phyloP scores from a whole-genome alignment of 23 tunicate species.

The Phallusia fumigata region DNA sequence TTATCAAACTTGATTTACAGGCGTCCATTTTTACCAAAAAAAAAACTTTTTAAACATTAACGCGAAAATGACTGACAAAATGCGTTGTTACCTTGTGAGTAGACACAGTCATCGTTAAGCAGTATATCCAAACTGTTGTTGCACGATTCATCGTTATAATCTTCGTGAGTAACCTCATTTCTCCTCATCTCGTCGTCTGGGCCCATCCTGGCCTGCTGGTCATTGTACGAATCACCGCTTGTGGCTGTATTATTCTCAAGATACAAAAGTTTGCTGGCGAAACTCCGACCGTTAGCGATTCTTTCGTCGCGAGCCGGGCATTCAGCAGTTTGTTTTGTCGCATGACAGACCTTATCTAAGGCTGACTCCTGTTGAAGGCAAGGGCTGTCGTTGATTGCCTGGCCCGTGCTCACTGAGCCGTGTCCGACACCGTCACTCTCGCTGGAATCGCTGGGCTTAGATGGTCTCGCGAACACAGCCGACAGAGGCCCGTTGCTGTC shows the following conservation, averaged over 20 bases:
- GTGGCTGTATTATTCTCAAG: neutral
- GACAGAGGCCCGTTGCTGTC: neutral
- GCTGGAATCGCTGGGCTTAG: neutral
- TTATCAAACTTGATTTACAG: no score
- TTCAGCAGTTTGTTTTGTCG: neutral
- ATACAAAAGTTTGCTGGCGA: neutral
- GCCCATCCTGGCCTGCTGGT: neutral
- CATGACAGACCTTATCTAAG: neutral
- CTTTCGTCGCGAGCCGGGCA: neutral
- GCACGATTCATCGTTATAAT: neutral
- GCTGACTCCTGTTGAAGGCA: conserved; percentile 4
- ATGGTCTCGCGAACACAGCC: neutral
- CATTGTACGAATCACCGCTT: neutral
- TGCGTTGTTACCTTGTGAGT: neutral
- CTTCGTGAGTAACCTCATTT: neutral
- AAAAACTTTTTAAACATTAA: no score
- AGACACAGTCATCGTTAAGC: neutral
- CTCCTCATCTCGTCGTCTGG: neutral
- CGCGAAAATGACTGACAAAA: neutral
- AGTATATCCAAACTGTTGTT: conserved; percentile 1
- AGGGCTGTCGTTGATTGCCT: conserved; percentile 5
- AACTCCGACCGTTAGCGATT: neutral
- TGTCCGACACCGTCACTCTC: conserved; percentile 7
- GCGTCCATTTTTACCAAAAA: no score
- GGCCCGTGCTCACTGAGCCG: neutral